Evolutionary conservation across 2,888 invertebrate genomes (phyloP), one percentile per base, ranked within the genome.

Genomic region (Scaptomyza tumidula): DNA sequence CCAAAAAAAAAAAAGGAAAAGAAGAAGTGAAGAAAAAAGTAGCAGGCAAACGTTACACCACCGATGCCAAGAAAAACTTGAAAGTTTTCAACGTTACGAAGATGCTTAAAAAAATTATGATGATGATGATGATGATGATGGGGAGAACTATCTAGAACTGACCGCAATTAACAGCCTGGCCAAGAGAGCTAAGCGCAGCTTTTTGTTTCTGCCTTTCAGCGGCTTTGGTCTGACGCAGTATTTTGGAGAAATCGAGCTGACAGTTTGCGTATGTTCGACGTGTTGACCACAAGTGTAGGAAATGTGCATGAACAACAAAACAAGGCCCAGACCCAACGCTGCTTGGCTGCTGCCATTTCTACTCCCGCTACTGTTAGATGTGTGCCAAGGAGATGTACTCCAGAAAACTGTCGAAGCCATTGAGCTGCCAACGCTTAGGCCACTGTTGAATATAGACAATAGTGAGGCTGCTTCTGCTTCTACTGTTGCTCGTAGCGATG

Each of bases 261-360:
- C 86, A 85, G 88, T 85, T 85, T 72, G 74, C 61, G 58, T 58
- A 71, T 72, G 69, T 62, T 70, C 81, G 29, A 84, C 72, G 71
- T 69, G 58, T 82, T 61, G 58, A 64, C 67, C 80, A 50, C 78
- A 85, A 71, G 68, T 70, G 62, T 59, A 49, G 60, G 63, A 64
- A 71, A 88, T 88, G 88, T 80, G 61, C 60, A 73, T 48, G 41
- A 71, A 58, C 39, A 70, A 35, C 39, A 56, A 27, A 61, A 41
- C 50, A 46, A 60, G 37, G 35, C 6, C 29, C 19, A 60, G 29
- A 6, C 46, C 55, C 16, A 43, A 27, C 49, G 58, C 48, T 53
- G 41, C 46, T 44, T 50, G 60, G 45, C 57, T 55, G 43, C 35
- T 62, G 13, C n/a, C 63, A n/a, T 11, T 75, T 14, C 13, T 33